phyloP scores from a whole-genome alignment of 1,140 invertebrate species.

The Coenobita brevimanus region DNA sequence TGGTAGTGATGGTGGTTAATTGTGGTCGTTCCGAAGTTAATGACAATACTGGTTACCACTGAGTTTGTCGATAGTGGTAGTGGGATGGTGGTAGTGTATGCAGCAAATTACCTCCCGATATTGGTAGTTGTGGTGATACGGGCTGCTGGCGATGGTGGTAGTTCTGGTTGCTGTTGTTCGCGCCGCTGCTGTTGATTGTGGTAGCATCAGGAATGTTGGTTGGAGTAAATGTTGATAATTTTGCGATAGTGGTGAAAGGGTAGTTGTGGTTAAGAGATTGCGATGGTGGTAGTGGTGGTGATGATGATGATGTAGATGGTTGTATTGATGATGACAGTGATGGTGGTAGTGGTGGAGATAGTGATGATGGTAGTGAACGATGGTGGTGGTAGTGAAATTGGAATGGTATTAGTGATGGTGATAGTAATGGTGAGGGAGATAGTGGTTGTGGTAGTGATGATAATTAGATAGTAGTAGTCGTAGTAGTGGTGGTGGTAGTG shows the following conservation, averaged over 20 bases:
- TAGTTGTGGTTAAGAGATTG: background rate
- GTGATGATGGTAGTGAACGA: background rate
- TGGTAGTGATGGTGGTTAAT: no score
- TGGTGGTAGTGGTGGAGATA: no score
- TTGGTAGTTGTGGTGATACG: slow-evolving; percentile 1
- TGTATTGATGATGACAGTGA: no score
- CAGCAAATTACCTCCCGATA: background rate
- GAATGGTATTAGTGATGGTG: no score
- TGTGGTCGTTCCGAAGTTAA: no score
- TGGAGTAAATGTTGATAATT: background rate
- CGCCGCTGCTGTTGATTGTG: background rate
- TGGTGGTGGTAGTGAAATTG: no score
- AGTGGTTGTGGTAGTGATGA: no score
- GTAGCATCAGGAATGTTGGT: background rate
- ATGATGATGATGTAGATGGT: background rate
- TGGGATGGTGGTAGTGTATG: no score
- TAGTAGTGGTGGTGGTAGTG: background rate
- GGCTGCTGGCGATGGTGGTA: background rate
- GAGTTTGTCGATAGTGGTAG: no score
- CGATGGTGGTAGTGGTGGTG: slow-evolving; percentile 21
- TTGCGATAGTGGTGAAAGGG: background rate
- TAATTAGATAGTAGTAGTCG: background rate
- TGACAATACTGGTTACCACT: no score
- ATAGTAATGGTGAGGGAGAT: no score
- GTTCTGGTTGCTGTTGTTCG: background rate